Evolutionary conservation across 1,140 invertebrate species (phyloP).

Genomic region (Eupristina koningsbergeri): DNA sequence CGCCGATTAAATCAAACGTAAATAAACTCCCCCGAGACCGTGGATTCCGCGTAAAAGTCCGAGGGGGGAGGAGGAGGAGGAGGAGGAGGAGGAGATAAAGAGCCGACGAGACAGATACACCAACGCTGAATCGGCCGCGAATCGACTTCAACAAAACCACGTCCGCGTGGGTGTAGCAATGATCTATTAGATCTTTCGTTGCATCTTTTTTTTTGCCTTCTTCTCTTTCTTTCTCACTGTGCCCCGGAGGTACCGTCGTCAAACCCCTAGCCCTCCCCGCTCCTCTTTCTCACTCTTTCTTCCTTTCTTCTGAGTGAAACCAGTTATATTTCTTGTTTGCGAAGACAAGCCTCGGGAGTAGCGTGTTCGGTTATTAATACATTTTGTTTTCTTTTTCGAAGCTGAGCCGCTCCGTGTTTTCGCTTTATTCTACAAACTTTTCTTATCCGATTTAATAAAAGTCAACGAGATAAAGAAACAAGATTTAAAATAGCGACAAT

Average conservation of each 20-base stretch:
- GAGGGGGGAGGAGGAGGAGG: no score
- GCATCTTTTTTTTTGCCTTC: background rate
- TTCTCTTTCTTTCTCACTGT: background rate
- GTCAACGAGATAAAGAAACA: background rate
- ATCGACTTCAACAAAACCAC: constrained; percentile 26
- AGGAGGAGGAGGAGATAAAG: background rate
- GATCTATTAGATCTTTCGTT: constrained; percentile 6
- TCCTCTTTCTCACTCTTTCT: background rate
- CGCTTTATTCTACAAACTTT: background rate
- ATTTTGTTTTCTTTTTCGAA: constrained; percentile 10
- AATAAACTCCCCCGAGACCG: constrained; percentile 61
- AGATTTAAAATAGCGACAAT: background rate
- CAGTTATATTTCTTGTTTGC: constrained; percentile 31
- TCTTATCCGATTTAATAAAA: no score
- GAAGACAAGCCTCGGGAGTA: background rate
- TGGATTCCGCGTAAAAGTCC: no score
- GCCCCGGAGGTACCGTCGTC: no score
- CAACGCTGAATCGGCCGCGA: background rate
- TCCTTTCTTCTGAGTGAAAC: background rate
- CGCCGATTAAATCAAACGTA: constrained; percentile 64
- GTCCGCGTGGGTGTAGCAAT: constrained; percentile 8
- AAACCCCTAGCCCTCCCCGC: background rate
- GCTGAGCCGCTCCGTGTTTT: background rate
- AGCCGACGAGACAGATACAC: background rate
- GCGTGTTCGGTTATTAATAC: constrained; percentile 10